Conservation (phyloP, 2,888 invertebrate genomes). For the Ceratothoa steindachneri region DNA sequence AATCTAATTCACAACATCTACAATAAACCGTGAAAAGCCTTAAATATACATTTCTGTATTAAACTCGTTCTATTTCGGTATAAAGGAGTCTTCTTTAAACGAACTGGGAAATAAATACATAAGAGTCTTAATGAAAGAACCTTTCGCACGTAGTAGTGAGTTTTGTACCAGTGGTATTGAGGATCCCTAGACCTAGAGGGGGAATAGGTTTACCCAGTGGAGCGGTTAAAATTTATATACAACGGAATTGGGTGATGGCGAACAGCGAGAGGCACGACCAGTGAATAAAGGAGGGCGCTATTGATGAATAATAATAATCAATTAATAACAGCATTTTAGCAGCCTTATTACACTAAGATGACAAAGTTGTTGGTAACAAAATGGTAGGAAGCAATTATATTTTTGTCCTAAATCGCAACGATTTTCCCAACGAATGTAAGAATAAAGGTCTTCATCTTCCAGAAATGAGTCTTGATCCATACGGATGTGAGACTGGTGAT, state of each 20-base stretch:
- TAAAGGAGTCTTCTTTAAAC: not conserved
- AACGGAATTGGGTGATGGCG: no score
- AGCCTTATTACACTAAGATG: not conserved
- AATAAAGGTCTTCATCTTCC: no score
- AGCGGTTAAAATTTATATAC: not conserved
- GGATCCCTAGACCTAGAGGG: not conserved
- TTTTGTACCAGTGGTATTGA: conserved; percentile 11
- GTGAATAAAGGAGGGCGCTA: not conserved
- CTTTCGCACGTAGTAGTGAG: not conserved
- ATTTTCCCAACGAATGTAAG: no score
- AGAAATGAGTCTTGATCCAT: not conserved
- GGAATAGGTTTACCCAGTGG: not conserved
- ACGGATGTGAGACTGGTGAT: not conserved
- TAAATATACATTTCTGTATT: not conserved
- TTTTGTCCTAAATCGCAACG: no score
- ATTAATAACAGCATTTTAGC: not conserved
- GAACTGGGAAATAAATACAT: not conserved
- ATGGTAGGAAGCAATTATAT: not conserved
- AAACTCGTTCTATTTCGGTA: not conserved
- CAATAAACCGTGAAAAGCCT: not conserved
- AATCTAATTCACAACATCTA: conserved; percentile 4
- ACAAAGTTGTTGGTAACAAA: not conserved
- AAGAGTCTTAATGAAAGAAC: not conserved
- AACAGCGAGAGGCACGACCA: not conserved
- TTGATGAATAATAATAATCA: not conserved